Percentiles rank a stretch among this genome's conserved stretches.
Conservation (phyloP, 2,797 vertebrate genomes). For the Micrastur ruficollis region DNA sequence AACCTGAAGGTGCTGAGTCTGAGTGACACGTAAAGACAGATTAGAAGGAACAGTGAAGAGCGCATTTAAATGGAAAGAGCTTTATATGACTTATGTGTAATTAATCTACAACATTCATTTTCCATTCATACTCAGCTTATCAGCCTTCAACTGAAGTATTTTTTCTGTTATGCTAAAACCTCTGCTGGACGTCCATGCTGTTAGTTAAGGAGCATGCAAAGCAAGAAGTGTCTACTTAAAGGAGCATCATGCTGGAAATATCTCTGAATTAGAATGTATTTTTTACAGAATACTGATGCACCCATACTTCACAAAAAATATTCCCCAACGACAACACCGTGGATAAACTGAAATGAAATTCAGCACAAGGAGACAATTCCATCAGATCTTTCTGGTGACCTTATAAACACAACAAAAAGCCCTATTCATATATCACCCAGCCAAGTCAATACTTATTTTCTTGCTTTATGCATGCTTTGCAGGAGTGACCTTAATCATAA, state of each 20-base stretch:
- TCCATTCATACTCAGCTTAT: constrained; percentile 31
- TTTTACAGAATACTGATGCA: background rate
- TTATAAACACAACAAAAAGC: constrained; percentile 15
- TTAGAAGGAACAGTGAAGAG: constrained; percentile 23
- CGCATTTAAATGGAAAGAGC: constrained; percentile 19
- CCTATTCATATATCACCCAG: constrained; percentile 22
- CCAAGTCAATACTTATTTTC: constrained; percentile 49
- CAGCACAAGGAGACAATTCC: background rate
- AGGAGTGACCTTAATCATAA: constrained; percentile 23
- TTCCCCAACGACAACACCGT: background rate
- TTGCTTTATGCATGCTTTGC: background rate
- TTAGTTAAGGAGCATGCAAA: background rate
- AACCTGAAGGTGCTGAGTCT: background rate
- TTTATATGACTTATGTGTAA: constrained; percentile 47
- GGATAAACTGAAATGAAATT: constrained; percentile 18
- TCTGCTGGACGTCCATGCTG: background rate
- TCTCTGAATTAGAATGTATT: background rate
- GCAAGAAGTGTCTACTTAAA: background rate
- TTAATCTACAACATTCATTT: constrained; percentile 30
- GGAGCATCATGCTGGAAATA: background rate
- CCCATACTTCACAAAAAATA: background rate
- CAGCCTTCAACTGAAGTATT: constrained; percentile 30
- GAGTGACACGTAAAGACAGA: background rate
- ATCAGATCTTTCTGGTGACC: constrained; percentile 3
- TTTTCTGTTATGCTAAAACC: constrained; percentile 57